Evolutionary conservation across 2,888 invertebrate species (phyloP), one percentile per base, ranked within the genome.

Genomic region (Biston stratarius): DNA sequence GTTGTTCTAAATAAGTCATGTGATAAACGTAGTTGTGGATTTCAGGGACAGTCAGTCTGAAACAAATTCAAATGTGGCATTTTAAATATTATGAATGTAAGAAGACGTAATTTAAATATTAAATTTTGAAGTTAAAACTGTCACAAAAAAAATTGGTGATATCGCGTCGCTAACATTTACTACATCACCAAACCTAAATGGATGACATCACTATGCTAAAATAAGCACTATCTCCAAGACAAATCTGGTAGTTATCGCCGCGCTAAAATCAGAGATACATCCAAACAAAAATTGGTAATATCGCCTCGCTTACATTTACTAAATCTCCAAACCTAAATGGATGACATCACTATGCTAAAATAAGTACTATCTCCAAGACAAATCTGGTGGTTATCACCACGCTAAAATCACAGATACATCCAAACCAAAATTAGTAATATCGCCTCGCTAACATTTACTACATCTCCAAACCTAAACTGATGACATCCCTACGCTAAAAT

Each of bases 21-120:
- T 96, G 96, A 74, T 95, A 96, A 1, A 96, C 96, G 72, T 96
- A 96, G 75, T 96, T 95, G 75, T 97, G 96, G 5, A 97, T 97
- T 80, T 96, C 97, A 69, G 96, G 95, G 0, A 96, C 96, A 68
- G 95, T 96, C 48, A 97, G 85, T 38, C 96, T 94, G 85, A 0
- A 79, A 80, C 24, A 67, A 77, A 10, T 14, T 5, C 6, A 7
- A n/a, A 14, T 45, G 12, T 6, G n/a, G n/a, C 44, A 12, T 42
- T 42, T 42, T 42, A 42, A 42, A 51, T 48, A 10, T 1, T 11
- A 48, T 24, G 5, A 24, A 2, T 24, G 24, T 1, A 24, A 24
- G 24, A 24, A 24, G 24, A 24, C 38, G 6, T 6, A 14, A 14
- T 8, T 14, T 45, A 6, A 7, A 45, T 1, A 45, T 45, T 14